A percentile compares a stretch with the other conserved stretches of the same genome.
Conservation (phyloP, 2,113 vertebrate species). For the Physeter macrocephalus region DNA sequence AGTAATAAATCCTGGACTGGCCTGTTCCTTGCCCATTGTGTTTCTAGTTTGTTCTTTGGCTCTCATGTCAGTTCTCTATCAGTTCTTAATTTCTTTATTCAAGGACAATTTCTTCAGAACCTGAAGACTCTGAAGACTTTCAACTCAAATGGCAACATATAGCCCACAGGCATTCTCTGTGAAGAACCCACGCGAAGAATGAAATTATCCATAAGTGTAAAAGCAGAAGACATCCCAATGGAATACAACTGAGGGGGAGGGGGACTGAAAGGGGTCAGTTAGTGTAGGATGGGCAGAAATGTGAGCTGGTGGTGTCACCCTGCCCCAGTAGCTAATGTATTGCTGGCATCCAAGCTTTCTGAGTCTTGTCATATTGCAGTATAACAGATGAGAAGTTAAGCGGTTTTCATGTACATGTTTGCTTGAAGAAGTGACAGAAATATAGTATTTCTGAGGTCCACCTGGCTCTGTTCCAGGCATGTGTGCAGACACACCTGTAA, state of each 20-base stretch:
- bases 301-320: background rate
- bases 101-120: background rate
- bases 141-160: background rate
- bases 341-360: background rate
- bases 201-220: background rate
- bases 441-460: background rate
- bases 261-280: background rate
- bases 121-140: background rate
- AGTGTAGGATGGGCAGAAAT: background rate
- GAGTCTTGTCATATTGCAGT: background rate
- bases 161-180: background rate
- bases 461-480: background rate
- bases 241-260: too few species aligned
- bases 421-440: slow-evolving; percentile 4
- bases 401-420: background rate
- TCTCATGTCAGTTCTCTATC: background rate
- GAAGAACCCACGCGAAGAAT: background rate
- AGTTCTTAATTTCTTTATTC: slow-evolving; percentile 1
- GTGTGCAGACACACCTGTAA: background rate
- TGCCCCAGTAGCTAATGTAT: background rate
- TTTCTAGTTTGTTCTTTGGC: background rate
- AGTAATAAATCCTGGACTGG: background rate
- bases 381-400: slow-evolving; percentile 17
- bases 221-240: background rate
- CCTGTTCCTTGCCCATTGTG: background rate